Conservation (phyloP, 30 jellyfish, hydroid and myxozoan species). For the Rhopilema esculentum region DNA sequence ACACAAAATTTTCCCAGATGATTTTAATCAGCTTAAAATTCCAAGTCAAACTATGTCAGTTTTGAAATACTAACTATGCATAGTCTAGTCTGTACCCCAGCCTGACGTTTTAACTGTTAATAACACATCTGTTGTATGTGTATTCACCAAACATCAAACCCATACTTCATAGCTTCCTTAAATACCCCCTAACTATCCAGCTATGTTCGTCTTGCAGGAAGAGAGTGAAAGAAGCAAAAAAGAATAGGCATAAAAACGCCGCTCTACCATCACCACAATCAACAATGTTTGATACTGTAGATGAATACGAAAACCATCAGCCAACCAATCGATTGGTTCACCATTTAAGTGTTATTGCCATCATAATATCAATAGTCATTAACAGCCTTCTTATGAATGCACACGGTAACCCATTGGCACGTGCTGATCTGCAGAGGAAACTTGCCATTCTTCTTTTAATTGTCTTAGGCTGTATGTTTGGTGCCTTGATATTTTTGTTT, state of each 20-base stretch:
- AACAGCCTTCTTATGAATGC: slow-evolving; percentile 51
- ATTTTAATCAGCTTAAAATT: no score
- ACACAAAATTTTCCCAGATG: no score
- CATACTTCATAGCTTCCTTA: no score
- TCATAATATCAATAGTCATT: slow-evolving; percentile 67
- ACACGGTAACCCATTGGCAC: slow-evolving; percentile 39
- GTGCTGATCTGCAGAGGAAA: slow-evolving; percentile 50
- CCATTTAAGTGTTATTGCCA: slow-evolving; percentile 50
- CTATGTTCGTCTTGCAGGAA: no score
- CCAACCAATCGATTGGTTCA: slow-evolving; percentile 12
- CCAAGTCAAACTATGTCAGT: no score
- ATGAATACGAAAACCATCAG: slow-evolving; percentile 19
- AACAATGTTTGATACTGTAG: slow-evolving; percentile 52
- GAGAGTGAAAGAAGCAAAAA: slow-evolving; percentile 69
- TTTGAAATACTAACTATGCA: no score
- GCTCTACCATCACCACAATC: slow-evolving; percentile 90
- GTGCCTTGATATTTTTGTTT: slow-evolving; percentile 47
- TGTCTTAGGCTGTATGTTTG: slow-evolving; percentile 53
- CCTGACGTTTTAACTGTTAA: no score
- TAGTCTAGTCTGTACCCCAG: no score
- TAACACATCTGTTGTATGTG: no score
- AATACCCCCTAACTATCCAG: no score
- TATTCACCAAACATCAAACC: no score
- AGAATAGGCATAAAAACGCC: slow-evolving; percentile 55
- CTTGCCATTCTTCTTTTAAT: slow-evolving; percentile 34